A percentile compares a stretch with the other conserved stretches of the same genome.
Evolutionary conservation across 1,140 invertebrate species (phyloP).

Genomic region (Tribolium madens): DNA sequence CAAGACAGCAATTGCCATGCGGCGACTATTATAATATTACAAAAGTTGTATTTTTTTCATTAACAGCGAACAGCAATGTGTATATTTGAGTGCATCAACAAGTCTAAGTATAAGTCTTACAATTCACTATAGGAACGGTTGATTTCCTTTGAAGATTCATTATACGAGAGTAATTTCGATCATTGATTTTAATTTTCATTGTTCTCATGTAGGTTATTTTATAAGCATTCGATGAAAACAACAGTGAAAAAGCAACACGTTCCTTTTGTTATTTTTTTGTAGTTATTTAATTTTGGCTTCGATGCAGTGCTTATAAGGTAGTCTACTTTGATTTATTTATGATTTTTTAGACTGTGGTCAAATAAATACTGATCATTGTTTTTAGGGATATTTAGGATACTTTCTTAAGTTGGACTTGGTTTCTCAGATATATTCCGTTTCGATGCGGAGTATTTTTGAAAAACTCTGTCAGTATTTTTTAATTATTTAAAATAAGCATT

Average conservation of each 20-base stretch:
- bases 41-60: constrained; percentile 63
- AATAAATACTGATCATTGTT: constrained; percentile 57
- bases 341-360: constrained; percentile 59
- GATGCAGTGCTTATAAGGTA: constrained; percentile 53
- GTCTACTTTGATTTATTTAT: constrained; percentile 49
- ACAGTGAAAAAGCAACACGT: constrained; percentile 37
- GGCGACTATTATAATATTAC: constrained; percentile 56
- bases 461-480: constrained; percentile 38
- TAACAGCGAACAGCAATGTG: constrained; percentile 64
- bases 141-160: constrained; percentile 47
- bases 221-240: constrained; percentile 46
- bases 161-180: constrained; percentile 11
- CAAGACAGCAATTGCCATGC: constrained; percentile 61
- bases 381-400: constrained; percentile 56
- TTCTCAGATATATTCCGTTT: constrained; percentile 35
- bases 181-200: constrained; percentile 40
- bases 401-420: constrained; percentile 51
- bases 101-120: constrained; percentile 31
- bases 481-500: constrained; percentile 54
- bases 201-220: constrained; percentile 48
- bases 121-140: constrained; percentile 44
- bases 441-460: constrained; percentile 25
- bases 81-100: constrained; percentile 61
- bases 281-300: constrained; percentile 37
- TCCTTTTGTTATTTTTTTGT: constrained; percentile 44